Conservation (phyloP, 2,113 vertebrate genomes). For the Argyrosomus japonicus region DNA sequence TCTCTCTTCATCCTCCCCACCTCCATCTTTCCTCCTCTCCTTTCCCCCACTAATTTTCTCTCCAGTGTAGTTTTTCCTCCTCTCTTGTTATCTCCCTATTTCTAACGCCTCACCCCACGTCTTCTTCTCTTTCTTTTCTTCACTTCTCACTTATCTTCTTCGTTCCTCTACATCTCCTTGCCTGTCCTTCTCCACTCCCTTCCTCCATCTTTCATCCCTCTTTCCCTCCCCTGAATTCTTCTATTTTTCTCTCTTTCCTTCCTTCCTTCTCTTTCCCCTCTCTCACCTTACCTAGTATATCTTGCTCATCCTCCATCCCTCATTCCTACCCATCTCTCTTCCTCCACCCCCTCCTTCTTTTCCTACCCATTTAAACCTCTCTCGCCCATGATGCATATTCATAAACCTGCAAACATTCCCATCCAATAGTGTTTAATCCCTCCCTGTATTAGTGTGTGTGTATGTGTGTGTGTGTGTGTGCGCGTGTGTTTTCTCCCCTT, state of each 20-base stretch:
- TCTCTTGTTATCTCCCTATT: too few species aligned
- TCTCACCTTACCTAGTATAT: not conserved
- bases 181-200: too few species aligned
- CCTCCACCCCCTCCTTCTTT: conserved; percentile 73
- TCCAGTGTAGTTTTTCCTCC: not conserved
- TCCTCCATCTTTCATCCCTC: too few species aligned
- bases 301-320: conserved; percentile 17
- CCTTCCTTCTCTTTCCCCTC: not conserved
- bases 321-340: not conserved
- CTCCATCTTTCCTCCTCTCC: not conserved
- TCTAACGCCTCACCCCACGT: too few species aligned
- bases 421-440: conserved; percentile 97
- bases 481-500: conserved; percentile 37
- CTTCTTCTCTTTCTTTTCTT: not conserved
- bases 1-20: not conserved
- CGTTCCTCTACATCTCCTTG: not conserved
- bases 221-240: too few species aligned
- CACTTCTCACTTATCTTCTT: not conserved
- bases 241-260: not conserved
- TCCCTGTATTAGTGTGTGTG: conserved; percentile 90
- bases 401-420: conserved; percentile 96
- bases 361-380: conserved; percentile 58
- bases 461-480: not conserved
- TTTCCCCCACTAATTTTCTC: not conserved
- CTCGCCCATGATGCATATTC: conserved; percentile 96